phyloP scores from a whole-genome alignment of 2,797 vertebrate species.

The Melanotaenia pygmaea region DNA sequence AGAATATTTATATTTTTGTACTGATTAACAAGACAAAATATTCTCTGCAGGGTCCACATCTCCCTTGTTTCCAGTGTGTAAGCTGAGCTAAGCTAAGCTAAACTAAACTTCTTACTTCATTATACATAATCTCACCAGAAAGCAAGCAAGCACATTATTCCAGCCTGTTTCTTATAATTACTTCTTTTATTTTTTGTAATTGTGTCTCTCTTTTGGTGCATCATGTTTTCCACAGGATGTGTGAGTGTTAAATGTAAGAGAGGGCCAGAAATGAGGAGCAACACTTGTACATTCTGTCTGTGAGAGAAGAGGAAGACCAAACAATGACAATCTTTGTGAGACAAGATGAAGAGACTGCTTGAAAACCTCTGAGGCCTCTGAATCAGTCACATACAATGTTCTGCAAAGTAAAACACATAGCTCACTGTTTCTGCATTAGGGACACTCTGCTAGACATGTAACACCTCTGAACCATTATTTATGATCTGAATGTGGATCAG shows the following conservation, averaged over 20 bases:
- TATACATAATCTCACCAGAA: background rate
- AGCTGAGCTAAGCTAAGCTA: background rate
- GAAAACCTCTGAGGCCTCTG: constrained; percentile 50
- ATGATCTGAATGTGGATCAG: constrained; percentile 5
- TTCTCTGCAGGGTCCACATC: too few species aligned
- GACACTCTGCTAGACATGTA: constrained; percentile 36
- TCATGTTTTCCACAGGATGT: constrained; percentile 29
- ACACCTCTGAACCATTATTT: constrained; percentile 29
- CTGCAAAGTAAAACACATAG: constrained; percentile 47
- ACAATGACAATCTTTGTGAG: constrained; percentile 76
- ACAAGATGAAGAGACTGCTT: constrained; percentile 60
- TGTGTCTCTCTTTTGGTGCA: background rate
- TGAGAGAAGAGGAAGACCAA: constrained; percentile 44
- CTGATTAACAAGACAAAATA: too few species aligned
- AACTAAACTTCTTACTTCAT: background rate
- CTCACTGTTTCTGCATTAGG: constrained; percentile 30
- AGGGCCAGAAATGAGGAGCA: constrained; percentile 45
- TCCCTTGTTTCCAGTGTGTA: too few species aligned
- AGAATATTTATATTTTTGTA: too few species aligned
- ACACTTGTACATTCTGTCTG: constrained; percentile 44
- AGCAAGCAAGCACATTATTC: background rate
- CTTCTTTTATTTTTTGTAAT: constrained; percentile 8
- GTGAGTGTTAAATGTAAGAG: constrained; percentile 25
- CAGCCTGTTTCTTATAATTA: constrained; percentile 8
- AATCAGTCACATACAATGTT: constrained; percentile 46